Evolutionary conservation across 2,797 vertebrate genomes (phyloP).

Genomic region (Coregonus ussuriensis): DNA sequence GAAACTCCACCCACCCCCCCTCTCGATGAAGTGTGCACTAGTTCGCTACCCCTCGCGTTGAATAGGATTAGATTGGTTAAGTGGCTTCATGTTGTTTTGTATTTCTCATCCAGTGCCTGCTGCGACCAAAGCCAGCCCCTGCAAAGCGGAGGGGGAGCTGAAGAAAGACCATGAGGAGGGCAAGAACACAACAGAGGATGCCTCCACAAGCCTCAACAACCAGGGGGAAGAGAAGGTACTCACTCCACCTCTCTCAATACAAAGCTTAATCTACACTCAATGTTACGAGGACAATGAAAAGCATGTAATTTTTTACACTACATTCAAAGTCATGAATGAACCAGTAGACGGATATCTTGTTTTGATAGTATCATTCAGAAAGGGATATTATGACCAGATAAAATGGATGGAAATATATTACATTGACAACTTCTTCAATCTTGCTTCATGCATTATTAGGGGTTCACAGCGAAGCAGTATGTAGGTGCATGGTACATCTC

Average conservation of each 20-base stretch:
- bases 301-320: neutral
- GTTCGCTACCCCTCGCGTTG: no score
- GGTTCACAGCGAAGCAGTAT: no score
- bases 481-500: no score
- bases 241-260: neutral
- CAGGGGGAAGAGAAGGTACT: constrained; percentile 38
- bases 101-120: constrained; percentile 50
- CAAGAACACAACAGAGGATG: constrained; percentile 26
- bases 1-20: no score
- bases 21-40: no score
- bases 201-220: constrained; percentile 31
- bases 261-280: neutral
- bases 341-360: neutral
- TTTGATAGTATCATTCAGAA: neutral
- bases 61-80: neutral
- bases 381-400: neutral
- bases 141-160: constrained; percentile 48
- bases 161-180: constrained; percentile 47
- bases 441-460: neutral
- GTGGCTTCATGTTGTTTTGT: neutral
- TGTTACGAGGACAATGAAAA: neutral
- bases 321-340: neutral
- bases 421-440: neutral
- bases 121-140: constrained; percentile 43
- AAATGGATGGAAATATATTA: neutral